Conservation (phyloP, 2,797 vertebrate species). For the Danio choprae region DNA sequence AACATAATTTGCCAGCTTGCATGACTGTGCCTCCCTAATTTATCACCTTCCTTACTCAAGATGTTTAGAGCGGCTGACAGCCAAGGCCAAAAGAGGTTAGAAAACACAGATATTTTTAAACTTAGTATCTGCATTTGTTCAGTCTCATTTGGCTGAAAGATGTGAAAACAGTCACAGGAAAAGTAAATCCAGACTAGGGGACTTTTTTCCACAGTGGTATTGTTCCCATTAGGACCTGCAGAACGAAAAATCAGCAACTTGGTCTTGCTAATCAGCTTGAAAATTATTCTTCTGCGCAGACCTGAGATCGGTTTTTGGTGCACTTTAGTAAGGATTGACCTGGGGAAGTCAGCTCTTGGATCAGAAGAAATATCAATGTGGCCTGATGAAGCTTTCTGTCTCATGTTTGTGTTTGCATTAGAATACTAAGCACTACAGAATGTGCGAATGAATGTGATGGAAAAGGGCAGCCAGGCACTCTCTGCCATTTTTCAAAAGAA, state of each 20-base stretch:
- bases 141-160: slow-evolving; percentile 70
- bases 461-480: slow-evolving; percentile 50
- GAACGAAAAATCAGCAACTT: slow-evolving; percentile 52
- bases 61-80: slow-evolving; percentile 28
- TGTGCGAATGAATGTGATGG: slow-evolving; percentile 60
- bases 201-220: slow-evolving; percentile 79
- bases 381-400: slow-evolving; percentile 41
- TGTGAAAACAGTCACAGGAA: slow-evolving; percentile 89
- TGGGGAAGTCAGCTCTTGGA: background rate
- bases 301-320: slow-evolving; percentile 34
- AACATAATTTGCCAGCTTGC: background rate
- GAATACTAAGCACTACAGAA: slow-evolving; percentile 67
- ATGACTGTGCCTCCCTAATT: slow-evolving; percentile 3
- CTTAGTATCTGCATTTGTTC: slow-evolving; percentile 77
- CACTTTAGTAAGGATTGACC: background rate
- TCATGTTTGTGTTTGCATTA: slow-evolving; percentile 50
- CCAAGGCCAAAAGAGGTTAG: slow-evolving; percentile 43
- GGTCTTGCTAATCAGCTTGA: slow-evolving; percentile 38
- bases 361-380: slow-evolving; percentile 10
- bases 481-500: slow-evolving; percentile 57
- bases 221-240: slow-evolving; percentile 74
- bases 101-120: slow-evolving; percentile 75
- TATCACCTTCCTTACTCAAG: slow-evolving; percentile 17
- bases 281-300: slow-evolving; percentile 43
- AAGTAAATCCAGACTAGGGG: slow-evolving; percentile 78